Conservation (phyloP, 2,888 invertebrate genomes). For the Pheosia gnoma region DNA sequence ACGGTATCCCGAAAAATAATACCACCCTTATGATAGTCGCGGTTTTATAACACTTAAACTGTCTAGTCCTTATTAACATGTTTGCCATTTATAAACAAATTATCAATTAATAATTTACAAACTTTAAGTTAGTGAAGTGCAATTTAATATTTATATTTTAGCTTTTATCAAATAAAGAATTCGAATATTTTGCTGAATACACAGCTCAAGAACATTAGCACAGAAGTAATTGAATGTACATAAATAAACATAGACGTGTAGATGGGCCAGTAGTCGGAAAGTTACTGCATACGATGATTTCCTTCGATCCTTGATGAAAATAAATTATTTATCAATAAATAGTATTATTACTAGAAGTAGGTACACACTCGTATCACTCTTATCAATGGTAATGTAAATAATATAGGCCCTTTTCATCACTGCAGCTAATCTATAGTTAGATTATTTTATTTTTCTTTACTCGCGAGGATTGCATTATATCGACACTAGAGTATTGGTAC, state of each 20-base stretch:
- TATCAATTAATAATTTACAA: slow-evolving; percentile 33
- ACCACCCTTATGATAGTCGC: slow-evolving; percentile 62
- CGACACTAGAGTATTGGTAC: slow-evolving; percentile 19
- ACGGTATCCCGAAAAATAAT: slow-evolving; percentile 65
- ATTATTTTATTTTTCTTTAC: slow-evolving; percentile 36
- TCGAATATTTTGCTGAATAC: slow-evolving; percentile 68
- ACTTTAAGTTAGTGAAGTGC: slow-evolving; percentile 1
- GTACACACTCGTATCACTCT: slow-evolving; percentile 50
- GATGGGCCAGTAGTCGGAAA: slow-evolving; percentile 33
- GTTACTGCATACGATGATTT: slow-evolving; percentile 47
- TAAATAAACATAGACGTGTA: slow-evolving; percentile 52
- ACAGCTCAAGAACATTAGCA: slow-evolving; percentile 65
- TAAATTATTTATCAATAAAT: slow-evolving; percentile 60
- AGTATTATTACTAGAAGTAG: slow-evolving; percentile 51
- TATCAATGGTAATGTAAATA: slow-evolving; percentile 63
- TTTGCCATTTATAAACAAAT: slow-evolving; percentile 63
- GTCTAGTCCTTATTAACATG: slow-evolving; percentile 77
- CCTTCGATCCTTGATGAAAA: slow-evolving; percentile 49
- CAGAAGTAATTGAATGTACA: slow-evolving; percentile 30
- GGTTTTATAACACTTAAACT: slow-evolving; percentile 50
- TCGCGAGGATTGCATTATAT: slow-evolving; percentile 19
- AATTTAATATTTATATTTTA: slow-evolving; percentile 13
- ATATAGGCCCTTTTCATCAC: slow-evolving; percentile 49
- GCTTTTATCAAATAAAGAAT: slow-evolving; percentile 73
- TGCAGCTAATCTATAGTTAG: slow-evolving; percentile 37